These are phyloP conservation scores for Megaceryle alcyon DNA, from an alignment of 2,797 vertebrate species.

Conservation along the genomic window DNA sequence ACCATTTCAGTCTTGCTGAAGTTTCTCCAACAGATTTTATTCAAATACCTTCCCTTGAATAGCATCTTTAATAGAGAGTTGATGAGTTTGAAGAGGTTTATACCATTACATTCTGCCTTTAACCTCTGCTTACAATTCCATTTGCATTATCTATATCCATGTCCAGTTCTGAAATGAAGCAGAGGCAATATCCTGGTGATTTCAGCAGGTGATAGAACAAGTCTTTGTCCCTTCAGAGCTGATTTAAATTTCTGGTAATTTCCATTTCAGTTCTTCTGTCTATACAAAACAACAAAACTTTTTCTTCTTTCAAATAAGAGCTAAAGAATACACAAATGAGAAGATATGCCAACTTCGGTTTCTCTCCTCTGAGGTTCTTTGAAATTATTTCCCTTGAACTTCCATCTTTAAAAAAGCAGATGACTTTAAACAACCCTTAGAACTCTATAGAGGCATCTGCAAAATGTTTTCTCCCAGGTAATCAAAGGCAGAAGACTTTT, in stretches of 20 bases:
- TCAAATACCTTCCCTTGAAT: not conserved
- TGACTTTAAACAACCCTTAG: constrained; percentile 63
- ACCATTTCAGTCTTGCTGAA: not conserved
- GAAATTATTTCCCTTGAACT: constrained; percentile 69
- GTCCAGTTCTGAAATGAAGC: not conserved
- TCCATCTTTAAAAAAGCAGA: constrained; percentile 39
- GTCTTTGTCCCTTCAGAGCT: not conserved
- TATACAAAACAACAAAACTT: not conserved
- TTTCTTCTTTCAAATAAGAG: constrained; percentile 4
- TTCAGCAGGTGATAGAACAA: not conserved
- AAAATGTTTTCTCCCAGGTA: constrained; percentile 54
- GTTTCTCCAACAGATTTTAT: not conserved
- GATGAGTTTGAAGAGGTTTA: not conserved
- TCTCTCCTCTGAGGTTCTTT: constrained; percentile 48
- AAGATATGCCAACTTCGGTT: not conserved
- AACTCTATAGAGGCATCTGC: constrained; percentile 25
- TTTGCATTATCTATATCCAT: not conserved
- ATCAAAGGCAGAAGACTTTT: constrained; percentile 61
- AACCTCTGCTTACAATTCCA: not conserved
- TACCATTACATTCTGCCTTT: not conserved
- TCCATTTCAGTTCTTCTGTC: not conserved
- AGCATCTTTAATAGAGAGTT: not conserved
- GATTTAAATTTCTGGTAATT: not conserved
- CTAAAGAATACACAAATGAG: constrained; percentile 43
- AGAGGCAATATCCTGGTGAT: not conserved